A percentile compares a stretch with the other conserved stretches of the same genome.
Evolutionary conservation across 2,113 vertebrate genomes (phyloP).

Genomic region (Hypomesus transpacificus): DNA sequence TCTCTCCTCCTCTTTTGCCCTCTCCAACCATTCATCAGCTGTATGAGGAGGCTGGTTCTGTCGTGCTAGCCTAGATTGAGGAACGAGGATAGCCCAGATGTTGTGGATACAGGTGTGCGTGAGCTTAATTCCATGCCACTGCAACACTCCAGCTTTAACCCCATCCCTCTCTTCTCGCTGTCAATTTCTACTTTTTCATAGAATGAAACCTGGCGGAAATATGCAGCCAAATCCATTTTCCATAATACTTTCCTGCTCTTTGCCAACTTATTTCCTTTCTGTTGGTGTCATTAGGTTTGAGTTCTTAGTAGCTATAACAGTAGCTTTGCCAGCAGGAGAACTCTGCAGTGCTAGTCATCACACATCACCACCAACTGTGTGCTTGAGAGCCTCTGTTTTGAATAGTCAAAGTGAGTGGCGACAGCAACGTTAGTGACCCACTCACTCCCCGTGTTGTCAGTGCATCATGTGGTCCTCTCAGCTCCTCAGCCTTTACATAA

Average conservation of each 20-base stretch:
- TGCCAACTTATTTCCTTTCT: neutral
- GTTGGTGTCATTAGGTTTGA: neutral
- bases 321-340: neutral
- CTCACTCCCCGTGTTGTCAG: neutral
- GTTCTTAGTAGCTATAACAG: neutral
- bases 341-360: neutral
- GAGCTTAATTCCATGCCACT: neutral
- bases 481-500: neutral
- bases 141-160: too few relatives aligned
- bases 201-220: neutral
- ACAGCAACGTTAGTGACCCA: constrained; percentile 31
- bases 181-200: neutral
- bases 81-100: neutral
- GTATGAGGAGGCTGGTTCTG: neutral
- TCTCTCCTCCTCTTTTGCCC: neutral
- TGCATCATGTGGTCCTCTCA: too few relatives aligned
- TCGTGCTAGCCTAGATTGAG: neutral
- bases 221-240: neutral
- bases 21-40: neutral
- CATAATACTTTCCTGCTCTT: neutral
- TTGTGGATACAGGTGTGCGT: neutral
- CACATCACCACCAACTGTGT: neutral
- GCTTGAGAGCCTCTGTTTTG: constrained; percentile 51
- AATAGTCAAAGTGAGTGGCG: constrained; percentile 61
- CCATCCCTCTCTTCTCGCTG: neutral